Conservation (phyloP, 2,113 vertebrate species). For the Sula dactylatra region DNA sequence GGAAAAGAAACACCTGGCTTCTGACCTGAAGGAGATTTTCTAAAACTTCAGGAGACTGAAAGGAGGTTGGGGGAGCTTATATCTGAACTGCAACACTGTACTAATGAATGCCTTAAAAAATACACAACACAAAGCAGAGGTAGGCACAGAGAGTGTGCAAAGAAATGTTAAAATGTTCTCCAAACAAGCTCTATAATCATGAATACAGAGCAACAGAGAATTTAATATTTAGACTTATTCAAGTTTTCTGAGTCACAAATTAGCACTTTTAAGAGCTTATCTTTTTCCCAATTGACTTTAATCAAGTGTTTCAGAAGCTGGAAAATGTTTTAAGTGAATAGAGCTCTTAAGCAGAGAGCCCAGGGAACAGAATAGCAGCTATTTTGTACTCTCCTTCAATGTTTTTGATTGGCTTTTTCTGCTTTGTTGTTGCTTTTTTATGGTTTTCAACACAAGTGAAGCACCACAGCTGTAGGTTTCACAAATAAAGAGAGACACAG, state of each 20-base stretch:
- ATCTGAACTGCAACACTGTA: neutral
- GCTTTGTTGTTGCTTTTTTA: neutral
- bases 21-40: neutral
- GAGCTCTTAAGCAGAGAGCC: slow-evolving; percentile 50
- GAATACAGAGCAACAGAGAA: neutral
- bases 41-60: neutral
- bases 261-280: slow-evolving; percentile 71
- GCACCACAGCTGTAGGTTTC: neutral
- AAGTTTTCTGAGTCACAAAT: slow-evolving; percentile 68
- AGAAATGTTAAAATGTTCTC: neutral
- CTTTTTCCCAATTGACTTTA: slow-evolving; percentile 73
- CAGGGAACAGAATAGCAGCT: slow-evolving; percentile 22
- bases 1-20: neutral
- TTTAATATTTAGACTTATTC: slow-evolving; percentile 59
- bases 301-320: slow-evolving; percentile 73
- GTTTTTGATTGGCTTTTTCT: neutral
- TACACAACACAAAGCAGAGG: neutral
- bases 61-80: neutral
- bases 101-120: neutral
- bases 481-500: neutral
- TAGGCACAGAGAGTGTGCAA: neutral
- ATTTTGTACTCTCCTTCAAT: slow-evolving; percentile 2
- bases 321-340: slow-evolving; percentile 72
- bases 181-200: neutral
- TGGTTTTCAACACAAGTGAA: neutral